Evolutionary conservation across 1,140 invertebrate genomes (phyloP), one percentile per base, ranked within the genome.

Genomic region (Caerostris darwini): DNA sequence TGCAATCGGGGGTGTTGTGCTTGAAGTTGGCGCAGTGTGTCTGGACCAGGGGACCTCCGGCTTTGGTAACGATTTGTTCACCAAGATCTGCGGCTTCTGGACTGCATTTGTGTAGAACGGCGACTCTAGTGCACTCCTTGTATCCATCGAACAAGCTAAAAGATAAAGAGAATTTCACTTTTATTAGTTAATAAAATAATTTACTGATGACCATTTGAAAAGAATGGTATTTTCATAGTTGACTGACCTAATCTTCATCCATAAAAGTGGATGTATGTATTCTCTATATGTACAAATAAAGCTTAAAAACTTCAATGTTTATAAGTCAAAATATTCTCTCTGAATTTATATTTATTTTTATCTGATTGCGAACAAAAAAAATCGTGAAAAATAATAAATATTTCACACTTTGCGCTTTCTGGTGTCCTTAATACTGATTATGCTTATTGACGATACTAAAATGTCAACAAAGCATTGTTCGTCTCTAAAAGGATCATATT

Each of bases 101-200:
- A n/a, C 61, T 77, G 61, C 94, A 95, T 12, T 92, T 91, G 50
- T 81, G 34, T 12, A 90, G 19, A 3, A 95, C 94, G 10, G 93
- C 87, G 3, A 81, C 58, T 3, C 86, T 19, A 3, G 94, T 95
- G 64, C 94, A 95, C 67, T 92, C 85, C 61, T 77, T 93, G 57
- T 94, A 94, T 34, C 94, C 89, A 71, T 95, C 92, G 56, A 95
- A 95, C 12, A 94, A 61, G 17, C 94, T 94, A 90, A 4, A 94
- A 94, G 59, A 83, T 0, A 93, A 34, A 50, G 64, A 61, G 54
- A 7, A 8, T 57, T 87, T 7, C 12, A 61, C 34, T 34, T 34
- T 2, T 34, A 34, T 34, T 34, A 34, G 34, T 34, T 1, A 34
- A 34, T 0, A 34, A 34, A 34, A 34, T 1, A 34, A 34, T 34